Base-by-base conservation (phyloP, 2,797 vertebrate species). In the Propithecus deckenii region DNA sequence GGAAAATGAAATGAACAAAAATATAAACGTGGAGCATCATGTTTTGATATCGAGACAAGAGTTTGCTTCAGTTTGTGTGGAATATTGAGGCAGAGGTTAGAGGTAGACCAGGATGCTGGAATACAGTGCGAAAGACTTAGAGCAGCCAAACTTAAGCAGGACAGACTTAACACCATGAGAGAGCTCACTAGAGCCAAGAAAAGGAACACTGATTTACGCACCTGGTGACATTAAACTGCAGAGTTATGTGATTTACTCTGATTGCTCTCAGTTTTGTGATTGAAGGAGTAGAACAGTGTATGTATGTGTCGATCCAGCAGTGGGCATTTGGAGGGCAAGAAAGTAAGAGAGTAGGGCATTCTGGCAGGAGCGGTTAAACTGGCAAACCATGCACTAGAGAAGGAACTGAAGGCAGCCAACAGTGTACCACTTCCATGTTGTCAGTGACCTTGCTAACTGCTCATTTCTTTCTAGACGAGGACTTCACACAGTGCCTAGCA, bases 1-100 rank as follows among this genome's bases (percentile, higher is more conserved):
- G 20, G 17, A 61, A 91, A 89, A 75, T 17, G 3, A 67, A 43
- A 86, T 22, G 25, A 97, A 85, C 13, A 14, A 79, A 95, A 7
- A 84, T n/a, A 69, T 7, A 28, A 84, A 84, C 4, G 30, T 67
- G 13, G 23, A 78, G 32, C 85, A 41, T 20, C 13, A 28, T 22
- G 17, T 8, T 55, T 63, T 35, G 25, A 30, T 30, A 5, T 30
- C 41, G 65, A 89, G 15, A 17, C 12, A n/a, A 61, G 6, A 4
- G 43, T 92, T 65, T 80, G 28, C 15, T 48, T 85, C 50, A 41
- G 6, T 87, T 95, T 83, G 3, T 28, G 4, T 72, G 17, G 25
- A 46, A 46, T 22, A n/a, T 1, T 38, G 13, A 41, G 32, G 10
- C 5, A 61, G 41, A 79, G 5, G 4, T 84, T 52, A 85, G 11